phyloP scores from a whole-genome alignment of 2,797 vertebrate species.

The Manis crassicaudata region DNA sequence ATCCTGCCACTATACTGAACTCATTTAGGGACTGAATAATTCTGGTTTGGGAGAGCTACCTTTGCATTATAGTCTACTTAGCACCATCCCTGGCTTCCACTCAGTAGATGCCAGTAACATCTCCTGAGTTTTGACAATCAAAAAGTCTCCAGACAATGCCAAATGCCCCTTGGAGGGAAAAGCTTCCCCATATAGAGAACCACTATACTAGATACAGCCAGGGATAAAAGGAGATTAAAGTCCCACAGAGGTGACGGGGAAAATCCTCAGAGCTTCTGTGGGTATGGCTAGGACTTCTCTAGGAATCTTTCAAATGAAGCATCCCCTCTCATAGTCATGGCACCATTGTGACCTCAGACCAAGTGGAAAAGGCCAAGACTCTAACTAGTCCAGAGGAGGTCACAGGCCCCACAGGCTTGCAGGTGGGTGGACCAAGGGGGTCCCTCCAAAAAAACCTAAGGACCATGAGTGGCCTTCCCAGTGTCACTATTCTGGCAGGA shows the following conservation, averaged over 20 bases:
- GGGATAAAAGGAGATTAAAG: background rate
- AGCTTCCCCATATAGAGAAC: background rate
- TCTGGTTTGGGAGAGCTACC: background rate
- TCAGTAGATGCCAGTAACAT: background rate
- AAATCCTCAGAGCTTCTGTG: background rate
- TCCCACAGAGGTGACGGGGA: background rate
- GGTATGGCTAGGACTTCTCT: background rate
- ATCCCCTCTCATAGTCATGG: rapidly evolving
- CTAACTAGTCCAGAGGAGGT: background rate
- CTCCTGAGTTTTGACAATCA: background rate
- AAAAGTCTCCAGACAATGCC: background rate
- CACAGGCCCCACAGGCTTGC: background rate
- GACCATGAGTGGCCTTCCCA: background rate
- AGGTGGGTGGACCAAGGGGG: too few relatives aligned
- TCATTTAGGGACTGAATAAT: background rate
- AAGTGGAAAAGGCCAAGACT: background rate
- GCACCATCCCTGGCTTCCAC: background rate
- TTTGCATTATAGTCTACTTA: background rate
- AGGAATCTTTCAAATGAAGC: background rate
- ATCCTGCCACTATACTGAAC: too few relatives aligned
- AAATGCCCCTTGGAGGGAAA: background rate
- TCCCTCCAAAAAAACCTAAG: background rate
- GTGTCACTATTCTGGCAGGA: background rate
- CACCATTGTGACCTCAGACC: background rate
- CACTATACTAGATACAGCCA: background rate